A percentile compares a stretch with the other conserved stretches of the same genome.
These are phyloP conservation scores for Carassius carassius DNA, from an alignment of 2,113 vertebrate genomes.

Conservation along the genomic window DNA sequence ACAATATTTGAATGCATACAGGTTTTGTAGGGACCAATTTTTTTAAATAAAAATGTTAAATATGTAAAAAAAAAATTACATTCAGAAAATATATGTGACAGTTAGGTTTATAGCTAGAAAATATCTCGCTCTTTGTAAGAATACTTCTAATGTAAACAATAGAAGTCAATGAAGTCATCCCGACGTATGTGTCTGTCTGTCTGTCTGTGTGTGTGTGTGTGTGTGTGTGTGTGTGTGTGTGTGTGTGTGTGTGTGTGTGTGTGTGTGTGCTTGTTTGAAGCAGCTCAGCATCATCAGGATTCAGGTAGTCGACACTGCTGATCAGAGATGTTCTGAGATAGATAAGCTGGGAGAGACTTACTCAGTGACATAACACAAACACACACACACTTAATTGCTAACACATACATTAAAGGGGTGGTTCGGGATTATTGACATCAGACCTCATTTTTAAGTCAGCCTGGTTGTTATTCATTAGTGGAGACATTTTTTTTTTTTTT, in stretches of 20 bases:
- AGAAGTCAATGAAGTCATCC: not conserved
- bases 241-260: not conserved
- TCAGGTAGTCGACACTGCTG: not conserved
- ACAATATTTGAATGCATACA: not conserved
- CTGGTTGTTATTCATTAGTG: too few species aligned
- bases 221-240: not conserved
- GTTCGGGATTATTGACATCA: too few species aligned
- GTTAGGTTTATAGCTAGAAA: not conserved
- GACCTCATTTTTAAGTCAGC: too few species aligned
- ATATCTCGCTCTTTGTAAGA: not conserved
- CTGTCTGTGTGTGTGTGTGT: conserved; percentile 1
- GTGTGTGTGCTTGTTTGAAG: too few species aligned
- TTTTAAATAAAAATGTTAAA: not conserved
- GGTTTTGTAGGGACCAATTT: not conserved
- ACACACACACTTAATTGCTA: too few species aligned
- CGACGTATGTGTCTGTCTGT: not conserved
- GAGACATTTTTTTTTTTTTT: too few species aligned
- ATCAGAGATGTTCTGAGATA: conserved; percentile 35
- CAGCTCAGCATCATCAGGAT: conserved; percentile 26
- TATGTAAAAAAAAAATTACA: too few species aligned
- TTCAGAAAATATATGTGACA: too few species aligned
- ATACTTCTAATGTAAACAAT: not conserved
- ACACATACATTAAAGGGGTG: too few species aligned
- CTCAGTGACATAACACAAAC: conserved; percentile 7
- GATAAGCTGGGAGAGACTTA: conserved; percentile 38